phyloP scores from a whole-genome alignment of 1,140 invertebrate genomes.

The Aethina tumida region DNA sequence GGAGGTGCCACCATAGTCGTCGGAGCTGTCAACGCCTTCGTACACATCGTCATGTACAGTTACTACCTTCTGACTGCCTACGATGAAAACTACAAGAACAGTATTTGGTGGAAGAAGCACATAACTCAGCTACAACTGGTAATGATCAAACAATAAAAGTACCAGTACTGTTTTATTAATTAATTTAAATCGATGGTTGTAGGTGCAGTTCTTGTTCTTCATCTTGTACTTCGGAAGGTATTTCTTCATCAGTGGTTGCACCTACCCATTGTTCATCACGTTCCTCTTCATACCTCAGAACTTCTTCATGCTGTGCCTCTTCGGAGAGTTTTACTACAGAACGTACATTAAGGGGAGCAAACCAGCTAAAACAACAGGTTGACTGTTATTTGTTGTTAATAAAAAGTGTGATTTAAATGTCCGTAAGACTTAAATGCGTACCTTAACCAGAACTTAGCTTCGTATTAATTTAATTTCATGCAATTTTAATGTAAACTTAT shows the following conservation, averaged over 20 bases:
- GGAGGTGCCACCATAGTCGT: constrained; percentile 52
- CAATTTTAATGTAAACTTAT: too few species aligned
- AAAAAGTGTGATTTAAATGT: too few species aligned
- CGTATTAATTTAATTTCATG: too few species aligned
- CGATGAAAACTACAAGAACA: constrained; percentile 50
- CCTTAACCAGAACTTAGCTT: too few species aligned
- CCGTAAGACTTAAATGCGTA: too few species aligned
- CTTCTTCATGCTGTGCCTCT: constrained; percentile 69
- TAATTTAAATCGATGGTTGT: constrained; percentile 25
- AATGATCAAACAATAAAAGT: constrained; percentile 14
- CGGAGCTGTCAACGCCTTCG: constrained; percentile 58
- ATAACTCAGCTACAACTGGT: constrained; percentile 63
- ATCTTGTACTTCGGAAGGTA: constrained; percentile 55
- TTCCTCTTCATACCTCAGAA: constrained; percentile 57
- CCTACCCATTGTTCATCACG: constrained; percentile 53
- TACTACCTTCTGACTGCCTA: constrained; percentile 63
- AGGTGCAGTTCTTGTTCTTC: constrained; percentile 67
- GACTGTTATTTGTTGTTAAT: too few species aligned
- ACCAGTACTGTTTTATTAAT: not conserved
- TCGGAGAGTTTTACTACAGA: constrained; percentile 77
- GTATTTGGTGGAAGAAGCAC: constrained; percentile 64
- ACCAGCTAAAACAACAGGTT: too few species aligned
- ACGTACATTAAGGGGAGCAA: too few species aligned
- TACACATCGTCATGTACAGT: constrained; percentile 74
- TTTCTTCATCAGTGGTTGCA: constrained; percentile 58